These are phyloP conservation scores for Hydrozoanthus gracilis DNA, from an alignment of 92 coral and sea anemone genomes.

Conservation along the genomic window DNA sequence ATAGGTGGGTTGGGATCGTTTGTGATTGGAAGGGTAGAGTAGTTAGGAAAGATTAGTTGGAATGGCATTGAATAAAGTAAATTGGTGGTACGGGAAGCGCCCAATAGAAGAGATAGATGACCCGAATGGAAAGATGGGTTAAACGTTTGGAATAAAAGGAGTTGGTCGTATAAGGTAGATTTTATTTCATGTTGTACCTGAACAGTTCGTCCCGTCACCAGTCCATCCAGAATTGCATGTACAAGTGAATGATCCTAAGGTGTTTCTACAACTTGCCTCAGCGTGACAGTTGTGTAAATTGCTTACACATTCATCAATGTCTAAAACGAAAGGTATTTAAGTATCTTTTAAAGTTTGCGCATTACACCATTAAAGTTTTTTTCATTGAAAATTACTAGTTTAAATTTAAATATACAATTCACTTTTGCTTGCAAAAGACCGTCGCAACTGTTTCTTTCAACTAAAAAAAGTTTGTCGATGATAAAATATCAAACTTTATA, in stretches of 20 bases:
- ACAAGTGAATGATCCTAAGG: constrained; percentile 30
- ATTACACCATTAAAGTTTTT: not conserved
- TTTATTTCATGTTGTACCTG: constrained; percentile 1
- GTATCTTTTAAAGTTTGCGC: no score
- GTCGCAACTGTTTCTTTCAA: no score
- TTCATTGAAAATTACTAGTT: not conserved
- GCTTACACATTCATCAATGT: constrained; percentile 11
- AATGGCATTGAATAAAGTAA: no score
- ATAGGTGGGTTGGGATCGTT: no score
- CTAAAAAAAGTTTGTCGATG: no score
- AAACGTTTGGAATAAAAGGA: not conserved
- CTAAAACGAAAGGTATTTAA: not conserved
- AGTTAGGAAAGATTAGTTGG: no score
- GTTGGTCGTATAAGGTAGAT: not conserved
- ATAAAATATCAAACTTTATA: no score
- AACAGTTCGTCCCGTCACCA: constrained; percentile 26
- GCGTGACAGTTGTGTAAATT: constrained; percentile 39
- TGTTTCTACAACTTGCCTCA: constrained; percentile 16
- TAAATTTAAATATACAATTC: not conserved
- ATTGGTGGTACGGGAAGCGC: no score
- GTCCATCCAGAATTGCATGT: constrained; percentile 20
- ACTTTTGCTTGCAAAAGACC: no score
- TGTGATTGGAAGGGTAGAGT: no score
- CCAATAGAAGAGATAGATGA: no score
- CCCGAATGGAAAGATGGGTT: not conserved